Evolutionary conservation across 2,113 vertebrate genomes (phyloP).

Genomic region (Cyprinodon variegatus): DNA sequence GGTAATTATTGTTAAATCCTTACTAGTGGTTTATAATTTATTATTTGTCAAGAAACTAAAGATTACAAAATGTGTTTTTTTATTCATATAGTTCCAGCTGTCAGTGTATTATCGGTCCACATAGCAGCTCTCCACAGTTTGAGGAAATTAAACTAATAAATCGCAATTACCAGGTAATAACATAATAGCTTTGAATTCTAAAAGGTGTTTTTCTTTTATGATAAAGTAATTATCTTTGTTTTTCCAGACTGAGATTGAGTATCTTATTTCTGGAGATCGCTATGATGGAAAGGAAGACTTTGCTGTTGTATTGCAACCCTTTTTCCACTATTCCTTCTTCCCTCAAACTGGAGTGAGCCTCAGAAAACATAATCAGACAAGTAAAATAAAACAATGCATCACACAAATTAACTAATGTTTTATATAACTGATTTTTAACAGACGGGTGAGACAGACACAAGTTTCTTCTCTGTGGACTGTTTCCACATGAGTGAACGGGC

Average conservation of each 20-base stretch:
- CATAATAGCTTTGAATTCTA: not conserved
- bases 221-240: not conserved
- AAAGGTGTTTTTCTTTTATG: not conserved
- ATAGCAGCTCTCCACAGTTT: conserved; percentile 78
- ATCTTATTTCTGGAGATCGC: conserved; percentile 72
- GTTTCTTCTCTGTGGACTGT: conserved; percentile 90
- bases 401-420: not conserved
- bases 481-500: conserved; percentile 86
- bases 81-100: conserved; percentile 79
- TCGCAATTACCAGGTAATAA: conserved; percentile 85
- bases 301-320: conserved; percentile 85
- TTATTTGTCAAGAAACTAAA: not conserved
- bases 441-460: conserved; percentile 78
- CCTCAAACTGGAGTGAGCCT: conserved; percentile 82
- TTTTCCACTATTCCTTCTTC: conserved; percentile 81
- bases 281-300: conserved; percentile 85
- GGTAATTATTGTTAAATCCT: not conserved
- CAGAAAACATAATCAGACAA: not conserved
- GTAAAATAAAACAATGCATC: not conserved
- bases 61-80: not conserved
- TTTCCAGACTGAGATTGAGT: conserved; percentile 59
- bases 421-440: conserved; percentile 51
- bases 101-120: conserved; percentile 80
- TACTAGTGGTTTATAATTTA: not conserved
- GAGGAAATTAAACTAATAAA: conserved; percentile 83